Base-by-base conservation (phyloP, 2,797 vertebrate genomes). In the Sardinella longiceps region DNA sequence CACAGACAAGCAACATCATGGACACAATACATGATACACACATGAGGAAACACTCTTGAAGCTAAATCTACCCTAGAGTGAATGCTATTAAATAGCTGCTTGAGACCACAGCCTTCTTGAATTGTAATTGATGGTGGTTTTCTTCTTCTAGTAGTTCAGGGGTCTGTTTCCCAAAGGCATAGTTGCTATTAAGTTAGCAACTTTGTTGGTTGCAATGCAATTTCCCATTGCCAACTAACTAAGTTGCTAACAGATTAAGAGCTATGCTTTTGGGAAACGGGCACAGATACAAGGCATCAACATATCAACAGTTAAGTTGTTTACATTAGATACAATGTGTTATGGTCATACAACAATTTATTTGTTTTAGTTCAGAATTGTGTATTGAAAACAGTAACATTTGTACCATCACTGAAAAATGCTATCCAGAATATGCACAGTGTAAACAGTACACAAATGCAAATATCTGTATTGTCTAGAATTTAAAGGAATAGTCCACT, bases 1-100 rank as follows among this genome's bases (percentile, higher is more conserved):
- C 86, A 43, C 88, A 82, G 87, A 0, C 37, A 48, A 25, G 23
- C 81, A 70, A 58, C 63, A 66, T 85, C 82, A 74, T n/a, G 53
- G 46, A 50, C 80, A 82, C 51, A 39, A 82, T 80, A 53, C 58
- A 84, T 7, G 46, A 45, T 2, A 28, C 18, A 18, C 20, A 53
- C 70, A 70, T 70, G 63, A 30, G 63, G 11, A 30, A 25, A 30
- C 63, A 77, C 70, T 74, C 66, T 33, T 33, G 28, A 0, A 3
- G 12, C 1, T 15, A 39, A 43, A 43, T 77, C 37, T 77, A 43
- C 37, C 33, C 28, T 20, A 3, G 15, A 39, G 15, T 77, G 33
- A 77, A 23, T 23, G 33, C 37, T 43, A 77, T 9, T 74, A 6
- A 43, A 15, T 23, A 37, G 33, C 33, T 43, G 33, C 37, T 43